Evolutionary conservation across 2,888 invertebrate species (phyloP).

Genomic region (Eristalinus sepulchralis): DNA sequence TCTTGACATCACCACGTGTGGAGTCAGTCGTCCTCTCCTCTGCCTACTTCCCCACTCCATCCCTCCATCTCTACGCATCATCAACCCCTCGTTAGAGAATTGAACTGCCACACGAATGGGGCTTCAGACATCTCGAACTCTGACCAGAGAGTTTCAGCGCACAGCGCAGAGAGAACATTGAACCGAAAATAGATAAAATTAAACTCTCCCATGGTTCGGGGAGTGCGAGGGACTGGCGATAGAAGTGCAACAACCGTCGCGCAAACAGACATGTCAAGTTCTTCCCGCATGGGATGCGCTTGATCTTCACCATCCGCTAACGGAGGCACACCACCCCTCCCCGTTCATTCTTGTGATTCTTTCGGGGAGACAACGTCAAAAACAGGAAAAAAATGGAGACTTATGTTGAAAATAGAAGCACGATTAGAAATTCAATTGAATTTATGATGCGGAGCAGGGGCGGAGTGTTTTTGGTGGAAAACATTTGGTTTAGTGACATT

Average conservation of each 20-base stretch:
- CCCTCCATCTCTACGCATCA: background rate
- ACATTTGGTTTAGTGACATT: background rate
- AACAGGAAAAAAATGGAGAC: conserved; percentile 7
- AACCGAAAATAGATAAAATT: conserved; percentile 65
- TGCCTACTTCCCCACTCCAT: background rate
- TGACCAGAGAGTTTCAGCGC: conserved; percentile 38
- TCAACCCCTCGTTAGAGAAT: conserved; percentile 14
- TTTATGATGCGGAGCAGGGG: conserved; percentile 42
- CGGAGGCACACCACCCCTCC: background rate
- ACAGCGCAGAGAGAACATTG: conserved; percentile 41
- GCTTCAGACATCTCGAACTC: conserved; percentile 47
- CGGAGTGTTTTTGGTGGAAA: background rate
- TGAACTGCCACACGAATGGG: conserved; percentile 41
- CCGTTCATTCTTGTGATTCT: conserved; percentile 22
- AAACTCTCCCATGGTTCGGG: conserved; percentile 19
- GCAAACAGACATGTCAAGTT: conserved; percentile 58
- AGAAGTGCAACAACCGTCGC: conserved; percentile 58
- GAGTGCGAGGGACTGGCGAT: conserved; percentile 17
- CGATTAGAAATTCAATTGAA: conserved; percentile 69
- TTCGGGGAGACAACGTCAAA: conserved; percentile 3
- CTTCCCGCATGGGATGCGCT: conserved; percentile 54
- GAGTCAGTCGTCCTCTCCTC: conserved; percentile 9
- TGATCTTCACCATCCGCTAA: conserved; percentile 17
- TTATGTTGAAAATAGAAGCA: conserved; percentile 42
- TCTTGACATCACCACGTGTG: conserved; percentile 26